Base-by-base conservation (phyloP, 2,888 invertebrate species). In the Brachyptera risi region DNA sequence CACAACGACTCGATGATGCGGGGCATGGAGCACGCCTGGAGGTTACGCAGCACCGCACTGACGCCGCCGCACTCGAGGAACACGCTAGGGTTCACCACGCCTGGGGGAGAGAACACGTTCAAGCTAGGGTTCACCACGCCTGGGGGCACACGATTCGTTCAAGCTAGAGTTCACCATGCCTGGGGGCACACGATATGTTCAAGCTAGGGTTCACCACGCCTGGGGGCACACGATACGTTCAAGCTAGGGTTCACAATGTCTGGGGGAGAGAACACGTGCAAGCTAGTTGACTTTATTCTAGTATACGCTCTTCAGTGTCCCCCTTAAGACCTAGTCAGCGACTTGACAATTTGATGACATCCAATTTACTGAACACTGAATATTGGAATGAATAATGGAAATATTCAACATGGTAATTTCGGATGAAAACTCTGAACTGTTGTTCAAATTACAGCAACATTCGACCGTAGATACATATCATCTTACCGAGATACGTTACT, bases 1-100 rank as follows among this genome's bases (percentile, higher is more conserved):
- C 96, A 87, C 1, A 96, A 78, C 2, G 95, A 90, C 75, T 97
- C 97, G 4, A 92, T 88, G 76, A 96, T 91, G 64, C 90, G 85
- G 0, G 95, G 91, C 68, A 90, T 90, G 67, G 91, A 88, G 71
- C 90, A 92, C 71, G 92, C 91, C 42, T 92, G 81, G 21, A 93
- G 81, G 72, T 91, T 92, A 64, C 91, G 83, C 0, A 91, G 85
- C n/a, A 80, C 68, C 4, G 93, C 88, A 62, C 86, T 84, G 54
- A 96, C 88, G 17, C 95, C 92, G 7, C 92, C 92, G 70, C 88
- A 87, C 47, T 83, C 80, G 69, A 93, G 87, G 69, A 93, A 85
- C 66, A 90, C 75, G 64, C 83, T 84, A 1, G 94, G 86, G 78
- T 94, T 94, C 65, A 93, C 73, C 47, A 95, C 85, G 67, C 92